Conservation (phyloP, 2,797 vertebrate genomes). For the Nyctibius grandis region DNA sequence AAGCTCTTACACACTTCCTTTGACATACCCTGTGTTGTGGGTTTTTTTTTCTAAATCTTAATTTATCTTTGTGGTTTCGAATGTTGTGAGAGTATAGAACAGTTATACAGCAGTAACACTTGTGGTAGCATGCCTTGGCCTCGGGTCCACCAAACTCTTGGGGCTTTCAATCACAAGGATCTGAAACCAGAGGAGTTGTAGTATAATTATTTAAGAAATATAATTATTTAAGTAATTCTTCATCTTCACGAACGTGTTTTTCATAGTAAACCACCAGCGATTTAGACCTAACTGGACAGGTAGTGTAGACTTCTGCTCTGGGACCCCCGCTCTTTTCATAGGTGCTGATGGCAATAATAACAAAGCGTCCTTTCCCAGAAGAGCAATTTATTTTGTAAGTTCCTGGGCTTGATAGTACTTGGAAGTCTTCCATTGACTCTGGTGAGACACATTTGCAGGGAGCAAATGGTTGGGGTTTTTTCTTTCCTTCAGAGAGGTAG, state of each 20-base stretch:
- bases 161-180: not conserved
- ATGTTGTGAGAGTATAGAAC: too few relatives aligned
- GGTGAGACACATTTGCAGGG: not conserved
- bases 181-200: not conserved
- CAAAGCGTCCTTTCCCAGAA: not conserved
- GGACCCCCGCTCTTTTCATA: not conserved
- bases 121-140: not conserved
- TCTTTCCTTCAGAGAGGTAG: not conserved
- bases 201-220: not conserved
- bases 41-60: too few relatives aligned
- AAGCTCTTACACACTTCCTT: not conserved
- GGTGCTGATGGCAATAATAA: not conserved
- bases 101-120: not conserved
- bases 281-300: not conserved
- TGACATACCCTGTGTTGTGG: not conserved
- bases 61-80: not conserved
- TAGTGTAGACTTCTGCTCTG: not conserved
- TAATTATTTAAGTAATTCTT: too few relatives aligned
- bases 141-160: not conserved
- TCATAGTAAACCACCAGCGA: not conserved
- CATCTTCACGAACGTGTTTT: not conserved
- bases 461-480: accelerated
- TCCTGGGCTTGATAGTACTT: not conserved
- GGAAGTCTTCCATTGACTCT: not conserved
- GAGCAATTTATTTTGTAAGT: not conserved